A percentile compares a stretch with the other conserved stretches of the same genome.
Evolutionary conservation across 2,113 vertebrate species (phyloP).

Genomic region (Erpornis zantholeuca): DNA sequence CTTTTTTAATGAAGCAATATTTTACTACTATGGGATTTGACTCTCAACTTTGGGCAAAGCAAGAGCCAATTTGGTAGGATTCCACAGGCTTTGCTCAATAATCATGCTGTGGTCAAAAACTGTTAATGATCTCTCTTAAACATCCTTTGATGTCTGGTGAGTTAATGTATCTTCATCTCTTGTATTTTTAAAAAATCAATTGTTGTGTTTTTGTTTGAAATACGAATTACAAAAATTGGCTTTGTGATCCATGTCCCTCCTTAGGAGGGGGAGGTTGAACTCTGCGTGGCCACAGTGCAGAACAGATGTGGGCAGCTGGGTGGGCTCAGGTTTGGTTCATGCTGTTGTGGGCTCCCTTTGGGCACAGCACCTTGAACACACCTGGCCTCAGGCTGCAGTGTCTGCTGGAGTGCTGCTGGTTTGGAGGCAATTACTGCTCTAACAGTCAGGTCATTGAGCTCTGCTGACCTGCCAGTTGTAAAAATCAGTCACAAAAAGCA

Average conservation of each 20-base stretch:
- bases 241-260: rapidly evolving
- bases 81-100: background rate
- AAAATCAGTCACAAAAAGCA: background rate
- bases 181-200: background rate
- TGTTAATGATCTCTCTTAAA: background rate
- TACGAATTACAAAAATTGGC: background rate
- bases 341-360: background rate
- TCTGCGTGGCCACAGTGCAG: background rate
- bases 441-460: background rate
- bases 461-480: background rate
- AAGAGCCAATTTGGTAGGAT: background rate
- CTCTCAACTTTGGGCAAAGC: background rate
- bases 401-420: background rate
- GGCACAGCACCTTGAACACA: background rate
- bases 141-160: background rate
- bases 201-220: background rate
- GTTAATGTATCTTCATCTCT: background rate
- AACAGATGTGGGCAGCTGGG: background rate
- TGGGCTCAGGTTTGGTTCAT: background rate
- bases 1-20: background rate
- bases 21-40: background rate
- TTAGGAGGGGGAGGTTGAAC: background rate
- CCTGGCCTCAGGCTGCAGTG: background rate
- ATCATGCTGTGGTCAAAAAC: background rate
- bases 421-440: background rate